Base-by-base conservation (phyloP, 2,888 invertebrate species). In the Spodoptera exigua region DNA sequence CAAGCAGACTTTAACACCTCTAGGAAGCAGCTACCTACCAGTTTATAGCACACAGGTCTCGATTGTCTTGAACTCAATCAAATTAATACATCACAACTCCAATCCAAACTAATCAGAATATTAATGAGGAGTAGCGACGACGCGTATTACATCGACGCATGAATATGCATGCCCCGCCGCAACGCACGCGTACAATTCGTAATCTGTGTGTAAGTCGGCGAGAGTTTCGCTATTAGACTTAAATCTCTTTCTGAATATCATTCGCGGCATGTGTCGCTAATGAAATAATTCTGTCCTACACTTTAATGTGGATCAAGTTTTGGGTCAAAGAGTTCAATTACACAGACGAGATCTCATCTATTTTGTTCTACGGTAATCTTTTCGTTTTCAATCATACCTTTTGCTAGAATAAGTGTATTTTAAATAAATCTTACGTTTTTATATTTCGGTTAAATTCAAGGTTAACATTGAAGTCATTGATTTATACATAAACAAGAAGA, bases 261-360 rank as follows among this genome's bases (percentile, higher is more conserved):
- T 83, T 85, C 72, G 74, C 61, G 78, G 81, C 85, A 84, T 78
- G 81, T 82, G 84, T 66, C 79, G 75, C 80, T 83, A 82, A 85
- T 84, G 76, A 81, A 81, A 83, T 85, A 75, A 83, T 81, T 80
- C 76, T 75, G 78, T 78, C 73, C 67, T 70, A 74, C 72, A 70
- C 62, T 70, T 73, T 71, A 73, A 70, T 60, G 56, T 74, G 70
- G 73, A 78, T 74, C 70, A 74, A 79, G 78, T 77, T 80, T 77
- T 62, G 46, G 45, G 61, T n/a, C 76, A 76, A 54, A 73, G 74
- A 27, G 27, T 27, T 27, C 7, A 9, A 27, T 7, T 27, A 5
- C 27, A 27, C 27, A 27, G 27, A 27, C 27, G 27, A 9, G 27
- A 27, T 27, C 7, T 1, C 0, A 9, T 27, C 4, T 27, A 27